Base-by-base conservation (phyloP, 2,888 invertebrate species). In the Athalia rosae region DNA sequence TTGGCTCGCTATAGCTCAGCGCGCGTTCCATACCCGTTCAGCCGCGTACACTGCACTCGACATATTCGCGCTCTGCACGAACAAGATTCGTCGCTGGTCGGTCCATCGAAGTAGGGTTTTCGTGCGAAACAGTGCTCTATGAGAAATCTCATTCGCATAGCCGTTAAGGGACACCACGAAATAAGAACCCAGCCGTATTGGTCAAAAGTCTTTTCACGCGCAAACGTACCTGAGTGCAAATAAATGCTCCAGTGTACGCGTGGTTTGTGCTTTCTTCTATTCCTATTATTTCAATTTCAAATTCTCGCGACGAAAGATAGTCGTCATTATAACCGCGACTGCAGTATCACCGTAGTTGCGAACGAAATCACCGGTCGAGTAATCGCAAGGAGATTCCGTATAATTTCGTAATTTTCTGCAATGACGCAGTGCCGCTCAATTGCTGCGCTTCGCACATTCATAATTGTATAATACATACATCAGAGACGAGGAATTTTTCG, bases 401-500 rank as follows among this genome's bases (percentile, higher is more conserved):
- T 53, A 53, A 53, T 53, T 53, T 53, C 53, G n/a, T 53, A 53
- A 53, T 53, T 53, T n/a, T 53, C 53, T 11, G 8, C 53, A 53
- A 11, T 53, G 53, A 53, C 53, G 53, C 53, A 53, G 53, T 11
- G 8, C 28, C 28, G 28, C n/a, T 4, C 53, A 53, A 53, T 53
- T 53, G 53, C 28, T 28, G 28, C 0, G 28, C 28, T 53, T 53
- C 53, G 53, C 53, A 53, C 53, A 8, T n/a, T 3, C 4, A 28
- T 28, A 28, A 28, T 28, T 28, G 28, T 28, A n/a, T n/a, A n/a
- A n/a, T n/a, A n/a, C n/a, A n/a, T n/a, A 28, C 28, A 28, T 28
- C 28, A 28, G 28, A 0, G 28, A 28, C 28, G 28, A 28, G 28
- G 1, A 28, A n/a, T n/a, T n/a, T 28, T 28, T 28, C 28, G 0